Percentiles rank a stretch among this genome's conserved stretches.
Conservation (phyloP, 2,797 vertebrate species). For the Lacerta agilis region DNA sequence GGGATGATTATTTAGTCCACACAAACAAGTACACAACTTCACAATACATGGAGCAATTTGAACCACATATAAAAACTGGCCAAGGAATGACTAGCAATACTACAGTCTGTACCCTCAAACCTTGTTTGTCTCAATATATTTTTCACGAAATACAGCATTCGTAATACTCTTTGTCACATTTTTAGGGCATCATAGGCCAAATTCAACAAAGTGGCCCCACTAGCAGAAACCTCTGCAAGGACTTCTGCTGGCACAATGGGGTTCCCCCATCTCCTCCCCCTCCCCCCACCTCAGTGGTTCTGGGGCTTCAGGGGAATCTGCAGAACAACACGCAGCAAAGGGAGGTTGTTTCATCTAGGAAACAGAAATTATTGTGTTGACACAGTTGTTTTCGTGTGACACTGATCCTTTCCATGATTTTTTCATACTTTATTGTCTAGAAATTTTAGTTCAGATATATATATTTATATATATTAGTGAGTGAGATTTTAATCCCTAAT, state of each 20-base stretch:
- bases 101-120: accelerated
- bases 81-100: no score
- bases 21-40: neutral
- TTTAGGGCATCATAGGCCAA: neutral
- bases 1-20: neutral
- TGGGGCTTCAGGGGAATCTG: no score
- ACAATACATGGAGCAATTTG: neutral
- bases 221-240: no score
- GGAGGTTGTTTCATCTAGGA: no score
- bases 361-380: neutral
- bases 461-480: neutral
- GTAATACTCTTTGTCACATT: neutral
- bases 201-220: no score
- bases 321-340: no score
- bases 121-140: neutral
- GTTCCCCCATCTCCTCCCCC: no score
- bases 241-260: no score
- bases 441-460: neutral
- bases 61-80: neutral
- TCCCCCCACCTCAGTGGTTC: no score
- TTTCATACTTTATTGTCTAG: neutral
- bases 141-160: neutral
- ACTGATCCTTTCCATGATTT: no score
- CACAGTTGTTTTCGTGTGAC: neutral
- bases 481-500: neutral